Conservation (phyloP, 2,113 vertebrate genomes). For the Sinocyclocheilus anophthalmus region DNA sequence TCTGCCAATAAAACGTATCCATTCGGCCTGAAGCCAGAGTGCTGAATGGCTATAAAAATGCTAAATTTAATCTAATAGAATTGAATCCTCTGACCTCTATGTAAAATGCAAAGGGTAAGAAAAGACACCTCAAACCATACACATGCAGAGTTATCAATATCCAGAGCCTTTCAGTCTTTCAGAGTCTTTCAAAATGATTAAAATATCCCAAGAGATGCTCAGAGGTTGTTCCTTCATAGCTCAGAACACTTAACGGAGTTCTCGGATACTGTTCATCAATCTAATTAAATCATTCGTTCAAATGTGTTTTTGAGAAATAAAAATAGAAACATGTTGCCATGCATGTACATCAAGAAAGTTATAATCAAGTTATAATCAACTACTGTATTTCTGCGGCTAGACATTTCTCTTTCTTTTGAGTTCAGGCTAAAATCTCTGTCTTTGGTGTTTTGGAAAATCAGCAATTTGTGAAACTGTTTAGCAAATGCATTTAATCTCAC, state of each 20-base stretch:
- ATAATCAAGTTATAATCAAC: no score
- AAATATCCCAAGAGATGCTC: not conserved
- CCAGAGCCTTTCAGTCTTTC: no score
- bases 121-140: not conserved
- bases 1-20: slow-evolving; percentile 28
- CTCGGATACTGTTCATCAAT: not conserved
- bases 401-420: not conserved
- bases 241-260: not conserved
- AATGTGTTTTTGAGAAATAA: not conserved
- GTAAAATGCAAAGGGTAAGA: slow-evolving; percentile 3
- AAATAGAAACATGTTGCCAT: no score
- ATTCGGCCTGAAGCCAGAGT: slow-evolving; percentile 7
- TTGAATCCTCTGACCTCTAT: not conserved
- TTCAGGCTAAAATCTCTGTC: not conserved
- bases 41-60: slow-evolving; percentile 10
- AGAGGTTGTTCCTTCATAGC: not conserved
- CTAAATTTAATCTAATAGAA: slow-evolving; percentile 12
- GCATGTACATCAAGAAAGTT: no score
- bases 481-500: not conserved
- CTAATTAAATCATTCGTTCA: not conserved
- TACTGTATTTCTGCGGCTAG: no score
- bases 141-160: not conserved
- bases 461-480: not conserved
- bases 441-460: not conserved
- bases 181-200: not conserved